phyloP scores from a whole-genome alignment of 2,113 vertebrate species.

The Rhinopomastus cyanomelas region DNA sequence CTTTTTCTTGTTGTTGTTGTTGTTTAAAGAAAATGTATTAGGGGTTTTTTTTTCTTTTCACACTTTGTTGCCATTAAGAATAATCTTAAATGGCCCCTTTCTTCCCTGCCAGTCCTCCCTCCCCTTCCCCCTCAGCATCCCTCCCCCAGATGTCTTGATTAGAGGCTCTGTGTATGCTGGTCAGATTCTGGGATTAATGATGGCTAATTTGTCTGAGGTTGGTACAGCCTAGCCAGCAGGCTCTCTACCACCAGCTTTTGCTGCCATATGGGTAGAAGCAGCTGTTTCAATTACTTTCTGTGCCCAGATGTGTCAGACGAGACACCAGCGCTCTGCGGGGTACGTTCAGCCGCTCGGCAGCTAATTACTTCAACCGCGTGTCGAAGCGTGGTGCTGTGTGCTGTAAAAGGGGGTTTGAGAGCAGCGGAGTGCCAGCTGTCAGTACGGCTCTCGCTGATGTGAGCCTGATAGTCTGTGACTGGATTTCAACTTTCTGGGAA shows the following conservation, averaged over 20 bases:
- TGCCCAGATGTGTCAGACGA: slow-evolving; percentile 99
- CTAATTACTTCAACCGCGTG: slow-evolving; percentile 98
- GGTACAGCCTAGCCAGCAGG: slow-evolving; percentile 85
- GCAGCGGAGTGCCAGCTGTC: slow-evolving; percentile 96
- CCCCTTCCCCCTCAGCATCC: slow-evolving; percentile 1
- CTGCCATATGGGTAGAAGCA: slow-evolving; percentile 99
- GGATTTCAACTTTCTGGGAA: neutral
- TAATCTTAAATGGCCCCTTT: slow-evolving; percentile 55
- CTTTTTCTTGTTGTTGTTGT: neutral
- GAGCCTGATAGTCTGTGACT: slow-evolving; percentile 78
- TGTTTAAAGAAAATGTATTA: neutral
- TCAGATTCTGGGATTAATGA: slow-evolving; percentile 99
- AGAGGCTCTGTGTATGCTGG: slow-evolving; percentile 92
- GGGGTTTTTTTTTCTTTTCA: neutral
- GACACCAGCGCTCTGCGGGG: slow-evolving; percentile 92
- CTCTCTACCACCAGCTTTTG: slow-evolving; percentile 86
- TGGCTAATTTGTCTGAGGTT: slow-evolving; percentile 99
- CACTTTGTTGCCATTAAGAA: slow-evolving; percentile 47
- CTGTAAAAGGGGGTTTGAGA: slow-evolving; percentile 87
- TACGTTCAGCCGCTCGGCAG: slow-evolving; percentile 90
- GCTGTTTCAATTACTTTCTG: slow-evolving; percentile 99
- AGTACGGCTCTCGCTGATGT: slow-evolving; percentile 77
- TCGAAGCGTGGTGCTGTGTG: slow-evolving; percentile 84
- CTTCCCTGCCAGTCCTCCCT: neutral
- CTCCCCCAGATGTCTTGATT: slow-evolving; percentile 95